Base-by-base conservation (phyloP, 1,140 invertebrate species). In the Polypedilum vanderplanki region DNA sequence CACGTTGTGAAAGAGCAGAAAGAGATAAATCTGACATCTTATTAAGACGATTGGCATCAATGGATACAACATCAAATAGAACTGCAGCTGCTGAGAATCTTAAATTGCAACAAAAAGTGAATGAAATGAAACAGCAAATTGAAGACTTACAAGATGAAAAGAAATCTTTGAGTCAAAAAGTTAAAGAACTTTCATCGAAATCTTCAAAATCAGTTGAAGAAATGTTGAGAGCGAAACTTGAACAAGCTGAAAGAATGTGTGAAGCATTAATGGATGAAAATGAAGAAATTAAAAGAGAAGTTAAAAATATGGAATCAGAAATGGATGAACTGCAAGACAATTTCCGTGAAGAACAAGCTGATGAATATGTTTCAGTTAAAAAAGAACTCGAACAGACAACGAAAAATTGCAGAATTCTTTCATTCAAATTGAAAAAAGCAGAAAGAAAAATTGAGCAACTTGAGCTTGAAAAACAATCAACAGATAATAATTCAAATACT, bases 241-340 rank as follows among this genome's bases (percentile, higher is more conserved):
- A 91, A 75, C 90, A 92, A 17, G 91, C 94, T 1, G 95, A 98
- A 85, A 91, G 90, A 73, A 85, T 97, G 1, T 94, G 94, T 79
- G 94, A 97, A 81, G 93, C 95, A 77, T 84, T 99, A 1, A 94
- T 95, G 90, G 94, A 98, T 79, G 97, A 99, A 83, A 99, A 99
- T 84, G 93, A 97, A 80, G 91, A 94, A 73, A 92, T 98, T 84
- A 96, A 97, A 80, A 92, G 93, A 78, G 96, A 99, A 82, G 89
- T 98, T 18, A 84, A 92, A 74, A 94, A 97, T 79, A 85, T 99
- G 79, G 94, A 97, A 80, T 93, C 96, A 75, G 97, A 99, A 86
- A 96, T 99, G 83, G 96, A 98, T 80, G 96, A 99, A 84, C 93
- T 99, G 90, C 96, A 98, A 82, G 95, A 98, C 82, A 96, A 94